Conservation (phyloP, 2,113 vertebrate species). For the Scolopax mira region DNA sequence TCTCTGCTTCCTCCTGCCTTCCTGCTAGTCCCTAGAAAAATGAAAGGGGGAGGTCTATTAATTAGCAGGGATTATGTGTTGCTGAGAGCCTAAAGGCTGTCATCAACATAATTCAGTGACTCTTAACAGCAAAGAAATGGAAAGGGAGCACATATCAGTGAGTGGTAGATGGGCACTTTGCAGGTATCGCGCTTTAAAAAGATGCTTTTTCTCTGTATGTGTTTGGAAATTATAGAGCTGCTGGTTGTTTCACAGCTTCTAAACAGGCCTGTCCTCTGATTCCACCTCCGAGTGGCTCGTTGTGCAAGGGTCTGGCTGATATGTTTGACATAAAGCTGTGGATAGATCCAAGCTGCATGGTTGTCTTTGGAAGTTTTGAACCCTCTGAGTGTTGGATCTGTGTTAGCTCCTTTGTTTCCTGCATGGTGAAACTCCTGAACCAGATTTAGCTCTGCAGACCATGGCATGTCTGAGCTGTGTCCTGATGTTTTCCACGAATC, state of each 20-base stretch:
- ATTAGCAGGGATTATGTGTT: not conserved
- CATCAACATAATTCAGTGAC: not conserved
- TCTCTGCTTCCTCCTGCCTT: not conserved
- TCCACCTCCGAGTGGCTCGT: not conserved
- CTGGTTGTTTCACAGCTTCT: not conserved
- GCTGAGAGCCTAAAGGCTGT: not conserved
- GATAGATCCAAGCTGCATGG: not conserved
- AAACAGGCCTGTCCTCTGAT: not conserved
- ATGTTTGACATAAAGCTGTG: rapidly evolving
- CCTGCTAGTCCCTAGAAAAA: not conserved
- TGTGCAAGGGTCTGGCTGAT: not conserved
- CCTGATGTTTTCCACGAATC: not conserved
- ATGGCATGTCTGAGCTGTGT: not conserved
- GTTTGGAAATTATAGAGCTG: not conserved
- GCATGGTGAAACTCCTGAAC: not conserved
- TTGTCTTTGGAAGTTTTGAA: rapidly evolving
- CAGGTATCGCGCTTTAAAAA: not conserved
- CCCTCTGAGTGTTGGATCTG: not conserved
- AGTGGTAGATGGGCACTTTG: rapidly evolving
- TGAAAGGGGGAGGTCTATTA: not conserved
- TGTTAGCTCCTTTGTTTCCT: not conserved
- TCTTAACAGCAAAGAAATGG: not conserved
- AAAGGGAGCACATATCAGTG: not conserved
- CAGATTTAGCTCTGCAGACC: not conserved
- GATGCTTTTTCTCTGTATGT: rapidly evolving